Evolutionary conservation across 2,888 invertebrate species (phyloP).

Genomic region (Lomographa bimaculata): DNA sequence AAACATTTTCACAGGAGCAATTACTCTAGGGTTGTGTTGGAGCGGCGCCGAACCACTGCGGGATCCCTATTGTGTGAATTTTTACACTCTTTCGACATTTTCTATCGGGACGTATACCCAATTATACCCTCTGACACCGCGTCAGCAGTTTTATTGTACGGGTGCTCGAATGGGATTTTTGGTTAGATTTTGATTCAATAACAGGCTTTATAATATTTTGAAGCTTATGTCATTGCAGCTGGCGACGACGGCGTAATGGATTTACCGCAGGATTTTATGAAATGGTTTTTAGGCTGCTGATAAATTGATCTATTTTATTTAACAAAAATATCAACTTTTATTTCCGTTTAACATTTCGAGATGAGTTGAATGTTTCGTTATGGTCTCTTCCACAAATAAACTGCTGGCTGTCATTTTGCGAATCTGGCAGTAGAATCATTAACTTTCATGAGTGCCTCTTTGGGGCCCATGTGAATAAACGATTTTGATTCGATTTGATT

Average conservation of each 20-base stretch:
- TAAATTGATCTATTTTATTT: no score
- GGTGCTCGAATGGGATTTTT: conserved; percentile 13
- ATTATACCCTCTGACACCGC: conserved; percentile 38
- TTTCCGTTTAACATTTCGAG: no score
- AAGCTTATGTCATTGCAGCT: conserved; percentile 4
- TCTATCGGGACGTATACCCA: conserved; percentile 45
- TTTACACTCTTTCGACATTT: conserved; percentile 27
- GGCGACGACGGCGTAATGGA: conserved; percentile 5
- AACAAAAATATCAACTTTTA: no score
- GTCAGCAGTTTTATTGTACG: conserved; percentile 49
- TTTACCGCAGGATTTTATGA: no score
- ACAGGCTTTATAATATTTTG: conserved; percentile 7
- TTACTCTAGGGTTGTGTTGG: conserved; percentile 27
- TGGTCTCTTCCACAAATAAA: no score
- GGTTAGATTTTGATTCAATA: conserved; percentile 20
- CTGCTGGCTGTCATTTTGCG: no score
- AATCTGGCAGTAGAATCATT: no score
- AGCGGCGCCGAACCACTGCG: conserved; percentile 23
- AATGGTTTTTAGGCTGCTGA: no score
- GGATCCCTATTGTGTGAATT: conserved; percentile 45
- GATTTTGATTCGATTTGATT: no score
- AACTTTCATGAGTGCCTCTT: no score
- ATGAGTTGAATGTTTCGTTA: no score
- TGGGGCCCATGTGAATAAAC: no score
- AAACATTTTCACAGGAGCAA: conserved; percentile 28